Evolutionary conservation across 1,140 invertebrate species (phyloP), one percentile per base, ranked within the genome.

Genomic region (Leptinotarsa undecemlineata): DNA sequence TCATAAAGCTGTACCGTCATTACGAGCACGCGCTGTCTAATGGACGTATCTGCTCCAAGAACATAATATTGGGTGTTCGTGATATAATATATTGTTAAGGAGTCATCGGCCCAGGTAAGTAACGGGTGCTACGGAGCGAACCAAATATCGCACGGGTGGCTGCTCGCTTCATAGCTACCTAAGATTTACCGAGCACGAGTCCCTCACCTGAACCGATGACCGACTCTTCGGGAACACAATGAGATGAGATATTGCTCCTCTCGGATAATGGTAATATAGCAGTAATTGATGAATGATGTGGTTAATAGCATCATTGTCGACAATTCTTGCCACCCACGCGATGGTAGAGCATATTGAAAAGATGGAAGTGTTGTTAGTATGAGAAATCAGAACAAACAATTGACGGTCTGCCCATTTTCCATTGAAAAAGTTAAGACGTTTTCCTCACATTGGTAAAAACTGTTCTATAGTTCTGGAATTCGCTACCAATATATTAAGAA

Each of bases 81-180:
- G 76, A 76, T 77, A 76, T 79, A 76, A 80, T 77, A 79, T 77
- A 77, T 75, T 79, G 77, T 80, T 77, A 75, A 74, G 72, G 72
- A 81, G 80, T 81, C 80, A 81, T 81, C 80, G 80, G 78, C 80
- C 78, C 72, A 72, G 48, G 74, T 74, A 60, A 74, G 73, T 81
- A 81, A 81, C 80, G 80, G 80, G 71, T 78, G 76, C 80, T 77
- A 69, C 73, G 66, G 77, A 81, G 63, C 80, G 78, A 74, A 73
- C 80, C 75, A 78, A 81, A 81, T 81, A 79, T 79, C 78, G 80
- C 77, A 81, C 80, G 80, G 80, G 80, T 81, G 80, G 80, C 78
- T 81, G 80, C 70, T 42, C 75, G 75, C 74, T 78, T 78, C 74
- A 75, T 74, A 64, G 42, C 72, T 48, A 57, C 51, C 63, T 23